Conservation (phyloP, 92 coral and sea anemone species). For the Actinernus sp. region DNA sequence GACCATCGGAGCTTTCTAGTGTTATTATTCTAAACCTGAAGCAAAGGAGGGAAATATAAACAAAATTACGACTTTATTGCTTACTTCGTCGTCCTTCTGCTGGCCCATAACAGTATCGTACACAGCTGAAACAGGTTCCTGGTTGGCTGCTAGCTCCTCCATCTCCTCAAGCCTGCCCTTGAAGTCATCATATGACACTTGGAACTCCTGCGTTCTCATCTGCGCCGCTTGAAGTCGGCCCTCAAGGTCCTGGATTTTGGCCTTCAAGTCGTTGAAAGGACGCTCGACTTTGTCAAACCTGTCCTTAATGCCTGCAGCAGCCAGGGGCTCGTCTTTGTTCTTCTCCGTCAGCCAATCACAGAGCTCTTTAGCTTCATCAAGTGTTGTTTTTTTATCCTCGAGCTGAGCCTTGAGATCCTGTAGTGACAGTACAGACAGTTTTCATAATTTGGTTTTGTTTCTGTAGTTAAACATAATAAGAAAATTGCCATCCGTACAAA, state of each 20-base stretch:
- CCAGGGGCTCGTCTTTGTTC: constrained; percentile 90
- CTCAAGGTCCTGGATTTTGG: constrained; percentile 76
- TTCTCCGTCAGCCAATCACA: constrained; percentile 83
- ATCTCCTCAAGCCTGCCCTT: constrained; percentile 79
- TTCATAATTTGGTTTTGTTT: no score
- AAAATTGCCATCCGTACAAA: no score
- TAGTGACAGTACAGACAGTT: neutral
- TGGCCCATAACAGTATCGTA: constrained; percentile 89
- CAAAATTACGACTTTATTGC: no score
- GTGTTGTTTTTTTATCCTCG: constrained; percentile 81
- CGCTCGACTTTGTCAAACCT: constrained; percentile 86
- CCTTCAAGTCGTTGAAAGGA: constrained; percentile 79
- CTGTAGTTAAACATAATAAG: no score
- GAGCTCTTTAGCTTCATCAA: constrained; percentile 79
- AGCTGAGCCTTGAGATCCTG: constrained; percentile 83
- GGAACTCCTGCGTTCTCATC: constrained; percentile 94
- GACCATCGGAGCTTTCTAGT: no score
- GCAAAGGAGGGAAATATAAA: no score
- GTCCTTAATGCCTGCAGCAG: constrained; percentile 86
- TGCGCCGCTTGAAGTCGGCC: constrained; percentile 91
- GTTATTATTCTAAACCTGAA: no score
- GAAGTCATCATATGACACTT: constrained; percentile 79
- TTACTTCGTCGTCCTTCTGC: constrained; percentile 76
- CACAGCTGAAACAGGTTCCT: constrained; percentile 92
- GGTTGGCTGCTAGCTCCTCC: constrained; percentile 68